Percentiles rank a stretch among this genome's conserved stretches.
These are phyloP conservation scores for Piprites chloris DNA, from an alignment of 2,113 vertebrate species.

Conservation along the genomic window DNA sequence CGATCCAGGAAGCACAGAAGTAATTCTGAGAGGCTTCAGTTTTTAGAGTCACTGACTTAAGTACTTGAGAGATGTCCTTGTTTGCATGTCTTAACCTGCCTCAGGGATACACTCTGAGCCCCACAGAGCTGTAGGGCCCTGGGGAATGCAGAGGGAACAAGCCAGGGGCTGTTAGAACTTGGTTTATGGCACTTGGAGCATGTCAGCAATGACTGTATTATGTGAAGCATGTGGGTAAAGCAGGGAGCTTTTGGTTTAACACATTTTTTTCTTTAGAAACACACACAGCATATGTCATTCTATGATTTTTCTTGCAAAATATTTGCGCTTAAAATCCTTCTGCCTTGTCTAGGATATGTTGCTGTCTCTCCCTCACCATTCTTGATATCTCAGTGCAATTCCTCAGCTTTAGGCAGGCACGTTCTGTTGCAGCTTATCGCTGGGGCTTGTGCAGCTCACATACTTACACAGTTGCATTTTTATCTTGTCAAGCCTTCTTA, in stretches of 20 bases:
- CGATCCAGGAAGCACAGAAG: neutral
- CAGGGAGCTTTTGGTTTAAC: neutral
- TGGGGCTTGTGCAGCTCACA: neutral
- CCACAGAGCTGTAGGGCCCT: neutral
- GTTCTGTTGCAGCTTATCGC: neutral
- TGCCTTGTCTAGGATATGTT: neutral
- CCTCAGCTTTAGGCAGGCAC: neutral
- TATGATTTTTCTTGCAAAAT: neutral
- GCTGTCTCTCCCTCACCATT: neutral
- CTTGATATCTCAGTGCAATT: neutral
- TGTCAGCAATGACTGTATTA: neutral
- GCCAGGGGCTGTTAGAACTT: neutral
- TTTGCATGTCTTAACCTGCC: neutral
- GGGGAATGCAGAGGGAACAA: neutral
- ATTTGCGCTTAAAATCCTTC: neutral
- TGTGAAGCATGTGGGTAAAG: neutral
- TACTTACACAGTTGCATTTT: neutral
- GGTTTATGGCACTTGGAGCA: neutral
- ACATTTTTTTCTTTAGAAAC: neutral
- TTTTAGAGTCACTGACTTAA: neutral
- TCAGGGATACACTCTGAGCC: neutral
- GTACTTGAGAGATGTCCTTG: neutral
- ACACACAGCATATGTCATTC: neutral
- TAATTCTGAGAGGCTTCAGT: neutral
- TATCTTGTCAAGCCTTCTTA: slow-evolving; percentile 46